Evolutionary conservation across 1,140 invertebrate genomes (phyloP).

Genomic region (Pentalonia nigronervosa): DNA sequence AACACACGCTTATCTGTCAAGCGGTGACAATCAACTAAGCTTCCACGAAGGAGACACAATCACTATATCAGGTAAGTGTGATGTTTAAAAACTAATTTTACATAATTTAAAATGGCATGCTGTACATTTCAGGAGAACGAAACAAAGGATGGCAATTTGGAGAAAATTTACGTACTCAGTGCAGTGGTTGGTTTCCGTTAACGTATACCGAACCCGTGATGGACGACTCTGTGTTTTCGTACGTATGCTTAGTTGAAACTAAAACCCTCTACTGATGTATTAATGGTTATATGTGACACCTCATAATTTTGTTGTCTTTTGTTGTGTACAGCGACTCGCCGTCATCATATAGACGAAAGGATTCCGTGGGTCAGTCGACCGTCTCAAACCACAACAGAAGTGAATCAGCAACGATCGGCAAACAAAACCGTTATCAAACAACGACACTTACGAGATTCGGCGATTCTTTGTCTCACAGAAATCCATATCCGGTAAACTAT

Average conservation of each 20-base stretch:
- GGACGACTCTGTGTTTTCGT: conserved; percentile 69
- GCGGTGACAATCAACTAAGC: conserved; percentile 89
- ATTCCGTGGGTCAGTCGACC: conserved; percentile 57
- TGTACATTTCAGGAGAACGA: conserved; percentile 70
- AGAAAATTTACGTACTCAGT: conserved; percentile 86
- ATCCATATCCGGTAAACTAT: conserved; percentile 41
- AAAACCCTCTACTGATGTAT: neutral
- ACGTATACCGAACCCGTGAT: conserved; percentile 84
- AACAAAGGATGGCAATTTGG: conserved; percentile 96
- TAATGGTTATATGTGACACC: neutral
- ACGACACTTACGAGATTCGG: conserved; percentile 61
- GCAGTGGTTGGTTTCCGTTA: conserved; percentile 92
- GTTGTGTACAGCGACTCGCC: conserved; percentile 58
- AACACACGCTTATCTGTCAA: conserved; percentile 87
- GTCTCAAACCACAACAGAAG: conserved; percentile 63
- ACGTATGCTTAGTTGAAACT: conserved; percentile 60
- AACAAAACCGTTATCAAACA: conserved; percentile 59
- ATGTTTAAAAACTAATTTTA: neutral
- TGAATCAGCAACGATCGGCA: conserved; percentile 62
- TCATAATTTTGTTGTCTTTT: neutral
- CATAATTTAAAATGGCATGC: neutral
- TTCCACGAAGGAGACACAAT: conserved; percentile 91
- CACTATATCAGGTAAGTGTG: conserved; percentile 75
- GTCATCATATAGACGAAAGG: conserved; percentile 60
- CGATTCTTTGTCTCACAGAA: conserved; percentile 63